phyloP scores from a whole-genome alignment of 2,797 vertebrate genomes.

The Sternotherus odoratus region DNA sequence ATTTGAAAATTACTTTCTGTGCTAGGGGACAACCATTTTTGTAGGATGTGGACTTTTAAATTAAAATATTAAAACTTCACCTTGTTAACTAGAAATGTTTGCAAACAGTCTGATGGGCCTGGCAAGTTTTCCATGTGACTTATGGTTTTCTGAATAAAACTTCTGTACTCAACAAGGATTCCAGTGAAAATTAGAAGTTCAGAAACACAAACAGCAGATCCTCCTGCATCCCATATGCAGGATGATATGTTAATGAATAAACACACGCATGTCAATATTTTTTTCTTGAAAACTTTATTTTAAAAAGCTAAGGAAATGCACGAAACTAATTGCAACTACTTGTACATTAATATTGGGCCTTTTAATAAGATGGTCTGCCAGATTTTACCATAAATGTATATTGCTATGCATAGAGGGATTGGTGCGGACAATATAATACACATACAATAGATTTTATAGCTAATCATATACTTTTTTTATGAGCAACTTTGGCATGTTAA shows the following conservation, averaged over 20 bases:
- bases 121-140: neutral
- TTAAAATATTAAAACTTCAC: neutral
- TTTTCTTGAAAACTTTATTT: neutral
- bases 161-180: neutral
- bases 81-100: neutral
- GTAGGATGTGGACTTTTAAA: neutral
- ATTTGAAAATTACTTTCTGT: neutral
- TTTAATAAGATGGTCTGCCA: neutral
- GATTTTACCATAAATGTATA: neutral
- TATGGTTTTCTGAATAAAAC: neutral
- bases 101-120: neutral
- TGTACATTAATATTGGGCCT: neutral
- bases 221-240: neutral
- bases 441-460: neutral
- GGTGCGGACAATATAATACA: neutral
- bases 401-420: neutral
- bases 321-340: rapidly evolving
- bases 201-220: neutral
- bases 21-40: neutral
- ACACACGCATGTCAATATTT: neutral
- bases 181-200: neutral
- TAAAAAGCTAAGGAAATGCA: neutral
- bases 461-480: neutral
- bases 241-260: neutral
- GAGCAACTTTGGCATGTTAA: neutral